Conservation (phyloP, 2,888 invertebrate species). For the Cerceris ruficornis region DNA sequence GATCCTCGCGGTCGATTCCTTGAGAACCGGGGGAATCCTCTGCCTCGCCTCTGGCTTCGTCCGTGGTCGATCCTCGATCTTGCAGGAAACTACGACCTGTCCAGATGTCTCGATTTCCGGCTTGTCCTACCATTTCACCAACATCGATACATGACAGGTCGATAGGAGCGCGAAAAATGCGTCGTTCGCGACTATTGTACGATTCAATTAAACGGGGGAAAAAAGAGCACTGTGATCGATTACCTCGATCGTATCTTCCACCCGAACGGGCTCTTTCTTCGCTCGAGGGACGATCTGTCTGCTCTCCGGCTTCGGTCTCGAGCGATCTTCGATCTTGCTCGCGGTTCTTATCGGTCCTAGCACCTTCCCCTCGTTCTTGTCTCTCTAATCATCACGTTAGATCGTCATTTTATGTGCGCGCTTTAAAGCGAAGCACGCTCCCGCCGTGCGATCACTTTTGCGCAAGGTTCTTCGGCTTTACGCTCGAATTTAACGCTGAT, state of each 20-base stretch:
- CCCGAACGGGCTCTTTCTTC: conserved; percentile 33
- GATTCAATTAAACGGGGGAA: neutral
- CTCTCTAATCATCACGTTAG: conserved; percentile 40
- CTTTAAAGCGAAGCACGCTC: neutral
- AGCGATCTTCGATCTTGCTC: conserved; percentile 46
- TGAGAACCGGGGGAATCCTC: conserved; percentile 61
- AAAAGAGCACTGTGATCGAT: conserved; percentile 45
- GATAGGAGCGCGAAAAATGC: neutral
- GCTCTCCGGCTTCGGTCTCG: conserved; percentile 54
- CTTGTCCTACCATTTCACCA: conserved; percentile 37
- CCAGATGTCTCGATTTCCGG: conserved; percentile 27
- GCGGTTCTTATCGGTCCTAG: conserved; percentile 38
- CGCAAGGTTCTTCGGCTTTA: no score
- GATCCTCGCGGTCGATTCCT: conserved; percentile 47
- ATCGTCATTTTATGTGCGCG: conserved; percentile 33
- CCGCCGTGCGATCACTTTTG: no score
- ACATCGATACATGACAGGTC: conserved; percentile 11
- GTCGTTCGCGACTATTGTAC: neutral
- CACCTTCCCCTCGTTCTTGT: conserved; percentile 42
- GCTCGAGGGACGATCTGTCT: conserved; percentile 24
- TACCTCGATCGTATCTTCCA: conserved; percentile 58
- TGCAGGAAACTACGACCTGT: conserved; percentile 36
- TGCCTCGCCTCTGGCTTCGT: conserved; percentile 66
- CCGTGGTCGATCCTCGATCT: conserved; percentile 57
- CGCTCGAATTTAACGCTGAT: no score